phyloP scores from a whole-genome alignment of 1,140 invertebrate species.

The Meteorus sp. region DNA sequence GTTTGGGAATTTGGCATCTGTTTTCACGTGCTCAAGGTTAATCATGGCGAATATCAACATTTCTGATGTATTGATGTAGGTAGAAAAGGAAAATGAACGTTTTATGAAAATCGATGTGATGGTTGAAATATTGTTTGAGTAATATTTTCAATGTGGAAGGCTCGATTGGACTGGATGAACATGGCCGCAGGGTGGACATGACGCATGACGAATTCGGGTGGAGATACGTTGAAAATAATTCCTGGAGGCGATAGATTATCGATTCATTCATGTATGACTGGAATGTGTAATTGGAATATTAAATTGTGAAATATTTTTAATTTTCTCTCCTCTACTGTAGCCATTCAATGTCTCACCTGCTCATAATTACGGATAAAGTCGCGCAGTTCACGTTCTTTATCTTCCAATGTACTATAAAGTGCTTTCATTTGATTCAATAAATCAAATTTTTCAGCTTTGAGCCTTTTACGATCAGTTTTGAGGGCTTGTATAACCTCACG shows the following conservation, averaged over 20 bases:
- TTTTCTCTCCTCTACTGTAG: background rate
- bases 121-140: too few relatives aligned
- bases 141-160: constrained; percentile 6
- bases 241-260: background rate
- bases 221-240: constrained; percentile 45
- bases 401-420: constrained; percentile 88
- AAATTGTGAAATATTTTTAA: background rate
- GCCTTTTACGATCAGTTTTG: constrained; percentile 84
- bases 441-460: constrained; percentile 93
- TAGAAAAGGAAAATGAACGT: too few relatives aligned
- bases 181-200: background rate
- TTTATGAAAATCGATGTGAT: too few relatives aligned
- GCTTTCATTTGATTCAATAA: constrained; percentile 94
- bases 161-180: background rate
- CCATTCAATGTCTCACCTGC: constrained; percentile 65
- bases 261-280: background rate
- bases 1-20: background rate
- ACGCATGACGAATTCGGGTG: constrained; percentile 36
- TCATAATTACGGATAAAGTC: constrained; percentile 95
- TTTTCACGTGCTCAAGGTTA: too few relatives aligned
- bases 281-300: background rate
- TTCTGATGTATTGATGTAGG: too few relatives aligned
- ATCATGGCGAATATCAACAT: too few relatives aligned
- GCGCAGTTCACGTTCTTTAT: constrained; percentile 89
- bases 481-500: constrained; percentile 68